Evolutionary conservation across 2,797 vertebrate species (phyloP).

Genomic region (Enteromius fasciolatus): DNA sequence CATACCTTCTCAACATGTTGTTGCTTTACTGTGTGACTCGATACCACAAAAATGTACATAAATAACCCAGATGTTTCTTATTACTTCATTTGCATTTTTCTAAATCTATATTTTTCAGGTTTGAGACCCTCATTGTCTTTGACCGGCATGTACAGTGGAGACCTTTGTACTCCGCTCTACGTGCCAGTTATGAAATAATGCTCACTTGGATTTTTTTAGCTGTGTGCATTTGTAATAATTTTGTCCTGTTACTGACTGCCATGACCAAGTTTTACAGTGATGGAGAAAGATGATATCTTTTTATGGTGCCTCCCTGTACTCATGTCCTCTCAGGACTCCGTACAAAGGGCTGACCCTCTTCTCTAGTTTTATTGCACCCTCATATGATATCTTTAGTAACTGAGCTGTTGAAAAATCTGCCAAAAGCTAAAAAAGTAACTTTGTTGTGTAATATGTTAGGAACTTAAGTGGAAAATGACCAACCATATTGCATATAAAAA

Average conservation of each 20-base stretch:
- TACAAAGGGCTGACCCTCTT: conserved; percentile 27
- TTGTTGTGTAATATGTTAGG: not conserved
- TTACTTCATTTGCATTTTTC: not conserved
- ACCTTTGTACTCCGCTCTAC: not conserved
- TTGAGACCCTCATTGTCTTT: not conserved
- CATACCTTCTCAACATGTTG: not conserved
- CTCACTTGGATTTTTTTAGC: conserved; percentile 50
- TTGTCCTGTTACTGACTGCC: not conserved
- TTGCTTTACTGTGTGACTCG: not conserved
- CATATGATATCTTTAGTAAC: not conserved
- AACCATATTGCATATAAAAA: not conserved
- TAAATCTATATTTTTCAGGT: not conserved
- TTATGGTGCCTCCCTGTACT: not conserved
- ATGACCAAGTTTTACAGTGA: conserved; percentile 16
- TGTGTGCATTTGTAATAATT: conserved; percentile 49
- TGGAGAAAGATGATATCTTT: conserved; percentile 6
- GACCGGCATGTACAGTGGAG: not conserved
- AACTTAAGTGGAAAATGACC: not conserved
- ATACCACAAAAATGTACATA: not conserved
- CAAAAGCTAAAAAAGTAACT: not conserved
- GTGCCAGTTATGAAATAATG: conserved; percentile 43
- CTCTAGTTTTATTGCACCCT: conserved; percentile 13
- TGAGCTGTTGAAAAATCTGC: not conserved
- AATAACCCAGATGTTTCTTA: not conserved
- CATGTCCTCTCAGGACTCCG: conserved; percentile 9